Evolutionary conservation across 64 coral and sea anemone species (phyloP).

Genomic region (Astreopora myriophthalma): DNA sequence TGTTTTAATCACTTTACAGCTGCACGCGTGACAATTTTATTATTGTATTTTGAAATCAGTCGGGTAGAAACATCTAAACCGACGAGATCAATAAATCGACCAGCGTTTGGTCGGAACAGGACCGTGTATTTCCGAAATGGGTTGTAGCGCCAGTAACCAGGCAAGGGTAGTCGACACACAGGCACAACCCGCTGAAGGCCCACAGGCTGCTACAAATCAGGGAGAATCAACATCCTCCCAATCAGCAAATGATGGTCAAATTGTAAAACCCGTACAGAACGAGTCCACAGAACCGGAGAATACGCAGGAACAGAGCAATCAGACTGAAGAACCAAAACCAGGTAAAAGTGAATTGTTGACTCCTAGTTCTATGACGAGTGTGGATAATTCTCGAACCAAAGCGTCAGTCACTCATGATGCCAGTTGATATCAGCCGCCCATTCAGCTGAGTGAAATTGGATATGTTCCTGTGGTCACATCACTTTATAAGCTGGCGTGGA

Average conservation of each 20-base stretch:
- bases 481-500: not conserved
- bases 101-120: not conserved
- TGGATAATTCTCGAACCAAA: not conserved
- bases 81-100: not conserved
- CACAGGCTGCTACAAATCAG: conserved; percentile 1
- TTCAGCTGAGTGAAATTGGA: conserved; percentile 36
- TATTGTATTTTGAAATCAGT: not conserved
- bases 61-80: not conserved
- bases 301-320: not conserved
- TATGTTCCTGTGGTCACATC: conserved; percentile 12
- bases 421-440: not conserved
- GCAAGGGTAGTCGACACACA: not conserved
- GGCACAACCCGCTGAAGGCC: not conserved
- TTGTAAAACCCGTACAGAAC: not conserved
- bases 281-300: not conserved
- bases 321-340: not conserved
- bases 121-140: conserved; percentile 1
- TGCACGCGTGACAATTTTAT: conserved; percentile 21
- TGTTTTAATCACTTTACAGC: not conserved
- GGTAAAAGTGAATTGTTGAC: not conserved
- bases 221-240: not conserved
- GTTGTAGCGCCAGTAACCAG: conserved; percentile 50
- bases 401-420: not conserved
- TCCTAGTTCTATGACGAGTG: not conserved
- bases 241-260: not conserved